Conservation (phyloP, 92 coral and sea anemone genomes). For the Porites divaricata region DNA sequence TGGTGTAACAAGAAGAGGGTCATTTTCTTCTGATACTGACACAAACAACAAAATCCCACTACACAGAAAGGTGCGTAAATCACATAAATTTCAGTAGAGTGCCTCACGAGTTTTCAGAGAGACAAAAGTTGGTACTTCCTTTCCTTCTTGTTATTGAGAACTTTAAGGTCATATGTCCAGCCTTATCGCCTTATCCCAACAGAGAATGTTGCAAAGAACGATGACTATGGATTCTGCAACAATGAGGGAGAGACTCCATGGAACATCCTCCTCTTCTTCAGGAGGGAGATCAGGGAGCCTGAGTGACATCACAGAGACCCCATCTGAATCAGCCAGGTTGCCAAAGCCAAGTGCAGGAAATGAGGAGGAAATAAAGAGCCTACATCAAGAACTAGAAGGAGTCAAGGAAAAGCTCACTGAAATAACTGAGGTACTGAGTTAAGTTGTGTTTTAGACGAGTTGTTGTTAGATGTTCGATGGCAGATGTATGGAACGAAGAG, state of each 20-base stretch:
- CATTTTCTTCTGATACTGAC: slow-evolving; percentile 36
- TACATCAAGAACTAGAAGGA: slow-evolving; percentile 69
- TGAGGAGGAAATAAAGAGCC: slow-evolving; percentile 59
- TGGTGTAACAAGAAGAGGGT: slow-evolving; percentile 24
- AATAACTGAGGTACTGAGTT: slow-evolving; percentile 14
- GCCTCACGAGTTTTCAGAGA: background rate
- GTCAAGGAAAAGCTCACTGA: slow-evolving; percentile 66
- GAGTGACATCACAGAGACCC: slow-evolving; percentile 55
- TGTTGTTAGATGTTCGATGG: too few relatives aligned
- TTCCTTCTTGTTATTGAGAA: too few relatives aligned
- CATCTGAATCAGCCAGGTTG: slow-evolving; percentile 50
- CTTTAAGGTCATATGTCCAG: too few relatives aligned
- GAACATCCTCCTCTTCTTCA: slow-evolving; percentile 33
- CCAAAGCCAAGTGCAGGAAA: slow-evolving; percentile 21
- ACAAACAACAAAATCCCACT: background rate
- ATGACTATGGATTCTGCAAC: slow-evolving; percentile 72
- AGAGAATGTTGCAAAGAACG: slow-evolving; percentile 48
- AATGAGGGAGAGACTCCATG: slow-evolving; percentile 65
- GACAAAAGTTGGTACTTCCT: too few relatives aligned
- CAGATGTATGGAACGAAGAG: too few relatives aligned
- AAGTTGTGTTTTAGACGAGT: background rate
- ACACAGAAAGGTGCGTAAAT: slow-evolving; percentile 24
- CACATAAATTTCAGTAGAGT: background rate
- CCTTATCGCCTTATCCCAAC: background rate
- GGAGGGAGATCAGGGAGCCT: slow-evolving; percentile 22